phyloP scores from a whole-genome alignment of 2,888 invertebrate species.

The Napeogenes sylphis region DNA sequence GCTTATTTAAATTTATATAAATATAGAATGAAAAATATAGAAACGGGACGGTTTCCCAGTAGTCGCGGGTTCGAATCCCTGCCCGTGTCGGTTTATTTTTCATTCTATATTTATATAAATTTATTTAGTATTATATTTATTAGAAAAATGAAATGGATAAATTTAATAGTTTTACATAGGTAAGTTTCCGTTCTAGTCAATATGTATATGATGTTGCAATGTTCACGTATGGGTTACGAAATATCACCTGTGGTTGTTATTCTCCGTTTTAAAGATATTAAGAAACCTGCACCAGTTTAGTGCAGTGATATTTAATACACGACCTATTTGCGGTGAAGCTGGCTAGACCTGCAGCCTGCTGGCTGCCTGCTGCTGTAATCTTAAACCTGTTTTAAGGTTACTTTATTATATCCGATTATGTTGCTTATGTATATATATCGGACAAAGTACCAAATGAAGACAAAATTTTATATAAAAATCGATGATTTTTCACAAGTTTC shows the following conservation, averaged over 20 bases:
- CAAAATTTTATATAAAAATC: no score
- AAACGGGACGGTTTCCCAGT: no score
- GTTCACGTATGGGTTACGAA: constrained; percentile 50
- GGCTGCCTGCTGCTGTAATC: constrained; percentile 31
- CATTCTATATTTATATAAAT: no score
- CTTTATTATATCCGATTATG: constrained; percentile 6
- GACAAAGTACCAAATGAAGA: no score
- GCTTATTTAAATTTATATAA: no score
- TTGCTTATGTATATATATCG: no score
- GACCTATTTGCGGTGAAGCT: constrained; percentile 73
- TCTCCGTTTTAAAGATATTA: constrained; percentile 68
- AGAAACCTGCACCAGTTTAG: constrained; percentile 66
- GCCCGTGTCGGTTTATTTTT: no score
- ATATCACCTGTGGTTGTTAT: constrained; percentile 63
- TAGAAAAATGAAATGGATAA: no score
- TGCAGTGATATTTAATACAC: constrained; percentile 67
- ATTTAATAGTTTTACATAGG: no score
- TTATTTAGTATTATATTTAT: no score
- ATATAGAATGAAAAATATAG: no score
- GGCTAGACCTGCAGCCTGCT: constrained; percentile 44
- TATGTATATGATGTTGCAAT: constrained; percentile 22
- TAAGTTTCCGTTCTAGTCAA: not conserved
- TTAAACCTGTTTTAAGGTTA: constrained; percentile 42
- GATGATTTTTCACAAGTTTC: not conserved
- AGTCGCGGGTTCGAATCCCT: no score